Conservation (phyloP, 2,888 invertebrate genomes). For the Achlya flavicornis region DNA sequence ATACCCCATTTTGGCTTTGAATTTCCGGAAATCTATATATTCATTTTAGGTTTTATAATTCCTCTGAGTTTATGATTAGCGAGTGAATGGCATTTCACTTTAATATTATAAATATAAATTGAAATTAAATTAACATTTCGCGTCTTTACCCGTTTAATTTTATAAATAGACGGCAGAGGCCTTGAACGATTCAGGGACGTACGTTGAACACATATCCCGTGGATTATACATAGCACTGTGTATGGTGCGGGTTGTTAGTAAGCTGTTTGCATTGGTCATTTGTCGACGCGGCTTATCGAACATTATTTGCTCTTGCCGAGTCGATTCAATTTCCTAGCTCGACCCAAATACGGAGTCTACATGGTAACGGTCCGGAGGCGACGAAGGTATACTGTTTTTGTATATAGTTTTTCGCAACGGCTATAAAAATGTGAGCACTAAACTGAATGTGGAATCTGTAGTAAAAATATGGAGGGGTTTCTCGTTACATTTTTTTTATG, state of each 20-base stretch:
- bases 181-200: background rate
- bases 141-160: background rate
- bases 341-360: conserved; percentile 27
- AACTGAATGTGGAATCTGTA: conserved; percentile 11
- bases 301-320: conserved; percentile 15
- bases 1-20: too few relatives aligned
- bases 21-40: too few relatives aligned
- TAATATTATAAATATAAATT: too few relatives aligned
- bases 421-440: conserved; percentile 22
- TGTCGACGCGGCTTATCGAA: conserved; percentile 47
- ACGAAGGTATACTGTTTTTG: conserved; percentile 21
- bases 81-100: too few relatives aligned
- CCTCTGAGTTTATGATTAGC: too few relatives aligned
- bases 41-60: too few relatives aligned
- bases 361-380: conserved; percentile 11
- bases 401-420: conserved; percentile 24
- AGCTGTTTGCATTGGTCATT: conserved; percentile 56
- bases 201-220: conserved; percentile 25
- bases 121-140: too few relatives aligned
- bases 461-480: conserved; percentile 5
- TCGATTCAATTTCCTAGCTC: conserved; percentile 23
- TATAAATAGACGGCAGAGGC: background rate
- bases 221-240: conserved; percentile 17
- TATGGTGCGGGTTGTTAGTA: conserved; percentile 35
- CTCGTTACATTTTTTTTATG: conserved; percentile 3